These are phyloP conservation scores for Glaucidium brasilianum DNA, from an alignment of 2,113 vertebrate genomes.

Conservation along the genomic window DNA sequence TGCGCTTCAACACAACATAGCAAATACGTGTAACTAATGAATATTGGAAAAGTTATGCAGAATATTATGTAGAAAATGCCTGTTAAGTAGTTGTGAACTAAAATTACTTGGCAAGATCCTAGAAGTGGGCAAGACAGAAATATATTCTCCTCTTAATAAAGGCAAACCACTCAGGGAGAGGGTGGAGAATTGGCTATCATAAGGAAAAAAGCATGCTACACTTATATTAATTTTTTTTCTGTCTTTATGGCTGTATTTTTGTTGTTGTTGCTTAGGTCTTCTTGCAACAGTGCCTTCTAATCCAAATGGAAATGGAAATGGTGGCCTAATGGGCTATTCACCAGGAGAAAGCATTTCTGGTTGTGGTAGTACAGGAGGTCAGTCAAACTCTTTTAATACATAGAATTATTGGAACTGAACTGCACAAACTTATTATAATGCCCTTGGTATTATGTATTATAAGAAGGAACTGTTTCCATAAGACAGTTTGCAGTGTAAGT, in stretches of 20 bases:
- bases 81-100: not conserved
- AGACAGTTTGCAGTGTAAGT: not conserved
- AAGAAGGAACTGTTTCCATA: not conserved
- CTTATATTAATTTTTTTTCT: not conserved
- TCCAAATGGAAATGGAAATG: slow-evolving; percentile 74
- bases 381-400: slow-evolving; percentile 13
- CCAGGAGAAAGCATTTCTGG: slow-evolving; percentile 71
- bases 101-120: not conserved
- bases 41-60: not conserved
- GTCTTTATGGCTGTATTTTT: not conserved
- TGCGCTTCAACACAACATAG: not conserved
- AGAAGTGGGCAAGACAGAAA: not conserved
- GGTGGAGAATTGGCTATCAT: not conserved
- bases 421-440: not conserved
- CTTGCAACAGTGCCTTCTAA: slow-evolving; percentile 89
- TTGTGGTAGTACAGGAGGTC: slow-evolving; percentile 70
- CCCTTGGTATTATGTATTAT: not conserved
- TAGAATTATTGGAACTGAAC: not conserved
- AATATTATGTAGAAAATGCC: not conserved
- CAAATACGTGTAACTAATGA: rapidly evolving
- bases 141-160: not conserved
- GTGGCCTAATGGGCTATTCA: slow-evolving; percentile 73
- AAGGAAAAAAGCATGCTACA: not conserved
- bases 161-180: not conserved
- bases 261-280: slow-evolving; percentile 74